A percentile compares a stretch with the other conserved stretches of the same genome.
Evolutionary conservation across 2,888 invertebrate genomes (phyloP).

Genomic region (Leucozona laternaria): DNA sequence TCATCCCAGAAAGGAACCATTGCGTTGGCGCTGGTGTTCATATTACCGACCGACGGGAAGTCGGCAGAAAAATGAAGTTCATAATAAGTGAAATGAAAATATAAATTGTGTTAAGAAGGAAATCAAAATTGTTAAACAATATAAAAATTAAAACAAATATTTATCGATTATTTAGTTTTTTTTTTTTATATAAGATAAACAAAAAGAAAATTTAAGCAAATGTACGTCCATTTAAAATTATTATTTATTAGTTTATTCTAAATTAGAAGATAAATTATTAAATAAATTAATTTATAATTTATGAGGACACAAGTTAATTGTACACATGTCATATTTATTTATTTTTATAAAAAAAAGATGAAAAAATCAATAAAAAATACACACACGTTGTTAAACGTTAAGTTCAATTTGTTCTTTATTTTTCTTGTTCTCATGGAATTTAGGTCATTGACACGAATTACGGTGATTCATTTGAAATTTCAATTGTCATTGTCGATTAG

Average conservation of each 20-base stretch:
- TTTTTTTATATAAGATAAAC: neutral
- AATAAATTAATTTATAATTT: neutral
- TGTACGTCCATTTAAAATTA: slow-evolving; percentile 15
- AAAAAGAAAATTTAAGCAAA: neutral
- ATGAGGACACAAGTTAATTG: neutral
- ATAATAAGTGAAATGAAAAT: slow-evolving; percentile 15
- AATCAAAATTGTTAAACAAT: slow-evolving; percentile 1
- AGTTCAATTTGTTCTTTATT: slow-evolving; percentile 29
- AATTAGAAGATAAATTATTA: neutral
- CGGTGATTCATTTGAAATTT: slow-evolving; percentile 44
- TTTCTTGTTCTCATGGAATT: neutral
- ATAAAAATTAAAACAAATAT: neutral
- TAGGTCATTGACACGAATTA: slow-evolving; percentile 53
- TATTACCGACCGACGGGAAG: slow-evolving; percentile 60
- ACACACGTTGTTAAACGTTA: neutral
- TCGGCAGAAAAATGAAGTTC: slow-evolving; percentile 4
- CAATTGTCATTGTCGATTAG: slow-evolving; percentile 24
- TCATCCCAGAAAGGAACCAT: slow-evolving; percentile 19
- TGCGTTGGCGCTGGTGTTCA: slow-evolving; percentile 2
- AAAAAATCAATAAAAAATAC: slow-evolving; percentile 38
- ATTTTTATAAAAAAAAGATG: neutral
- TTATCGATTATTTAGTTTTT: slow-evolving; percentile 5
- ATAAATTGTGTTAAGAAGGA: slow-evolving; percentile 3
- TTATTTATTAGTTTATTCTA: neutral
- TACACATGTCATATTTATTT: neutral